phyloP scores from a whole-genome alignment of 2,113 vertebrate genomes.

The Neomonachus schauinslandi region DNA sequence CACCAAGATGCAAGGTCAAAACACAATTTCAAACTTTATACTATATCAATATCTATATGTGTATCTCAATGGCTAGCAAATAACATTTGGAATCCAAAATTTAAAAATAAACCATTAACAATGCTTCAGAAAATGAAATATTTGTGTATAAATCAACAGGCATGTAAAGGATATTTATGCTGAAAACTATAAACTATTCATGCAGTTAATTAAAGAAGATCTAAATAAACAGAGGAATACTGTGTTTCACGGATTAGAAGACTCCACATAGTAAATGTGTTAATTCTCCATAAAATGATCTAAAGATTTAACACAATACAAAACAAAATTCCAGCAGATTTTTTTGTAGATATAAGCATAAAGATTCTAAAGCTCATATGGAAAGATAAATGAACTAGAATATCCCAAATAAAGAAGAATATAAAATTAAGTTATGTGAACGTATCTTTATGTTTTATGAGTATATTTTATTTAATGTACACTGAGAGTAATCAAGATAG shows the following conservation, averaged over 20 bases:
- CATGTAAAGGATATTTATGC: neutral
- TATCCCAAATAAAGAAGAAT: neutral
- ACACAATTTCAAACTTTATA: neutral
- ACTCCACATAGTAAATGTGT: neutral
- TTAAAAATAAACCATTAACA: neutral
- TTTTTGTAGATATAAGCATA: neutral
- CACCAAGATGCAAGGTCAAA: neutral
- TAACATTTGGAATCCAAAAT: neutral
- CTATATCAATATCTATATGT: neutral
- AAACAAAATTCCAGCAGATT: neutral
- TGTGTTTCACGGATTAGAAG: neutral
- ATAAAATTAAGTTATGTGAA: neutral
- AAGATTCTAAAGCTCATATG: neutral
- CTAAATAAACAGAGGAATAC: neutral
- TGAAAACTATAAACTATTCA: neutral
- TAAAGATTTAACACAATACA: neutral
- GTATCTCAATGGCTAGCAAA: neutral
- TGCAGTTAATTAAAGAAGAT: neutral
- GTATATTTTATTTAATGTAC: neutral
- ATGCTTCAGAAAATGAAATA: neutral
- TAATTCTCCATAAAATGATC: neutral
- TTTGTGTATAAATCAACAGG: neutral
- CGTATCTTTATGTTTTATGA: neutral
- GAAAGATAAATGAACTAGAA: neutral
- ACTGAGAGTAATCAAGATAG: neutral